Percentiles rank a stretch among this genome's conserved stretches.
Conservation (phyloP, 1,140 invertebrate genomes). For the Drosophila ananassae region DNA sequence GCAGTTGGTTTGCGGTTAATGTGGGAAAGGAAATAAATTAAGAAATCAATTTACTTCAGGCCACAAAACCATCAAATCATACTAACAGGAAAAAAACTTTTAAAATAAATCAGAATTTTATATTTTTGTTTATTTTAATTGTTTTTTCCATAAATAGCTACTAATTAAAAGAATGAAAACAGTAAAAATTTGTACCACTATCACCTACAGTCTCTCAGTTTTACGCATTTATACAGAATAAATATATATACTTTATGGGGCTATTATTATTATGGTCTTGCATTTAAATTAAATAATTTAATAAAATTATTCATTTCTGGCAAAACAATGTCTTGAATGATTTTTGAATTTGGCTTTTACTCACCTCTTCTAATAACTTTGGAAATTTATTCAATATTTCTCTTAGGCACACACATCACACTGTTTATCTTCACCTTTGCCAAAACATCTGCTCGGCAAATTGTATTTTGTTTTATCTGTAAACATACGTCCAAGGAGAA, state of each 20-base stretch:
- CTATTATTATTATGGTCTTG: not conserved
- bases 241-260: too few species aligned
- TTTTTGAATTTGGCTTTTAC: not conserved
- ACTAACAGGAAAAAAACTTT: not conserved
- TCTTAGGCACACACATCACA: not conserved
- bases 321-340: not conserved
- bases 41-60: slow-evolving; percentile 6
- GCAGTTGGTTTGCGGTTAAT: slow-evolving; percentile 25
- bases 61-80: not conserved
- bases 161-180: not conserved
- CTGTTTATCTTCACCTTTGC: slow-evolving; percentile 32
- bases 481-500: slow-evolving; percentile 15
- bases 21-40: not conserved
- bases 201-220: too few species aligned
- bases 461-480: slow-evolving; percentile 39
- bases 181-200: not conserved
- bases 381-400: slow-evolving; percentile 29
- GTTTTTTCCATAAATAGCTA: not conserved
- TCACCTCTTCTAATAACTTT: slow-evolving; percentile 1
- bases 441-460: slow-evolving; percentile 27
- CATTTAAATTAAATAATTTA: not conserved
- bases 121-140: not conserved
- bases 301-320: not conserved
- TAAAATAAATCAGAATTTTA: not conserved
- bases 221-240: too few species aligned